A percentile compares a stretch with the other conserved stretches of the same genome.
Conservation (phyloP, 2,888 invertebrate species). For the Rhodophaea formosa region DNA sequence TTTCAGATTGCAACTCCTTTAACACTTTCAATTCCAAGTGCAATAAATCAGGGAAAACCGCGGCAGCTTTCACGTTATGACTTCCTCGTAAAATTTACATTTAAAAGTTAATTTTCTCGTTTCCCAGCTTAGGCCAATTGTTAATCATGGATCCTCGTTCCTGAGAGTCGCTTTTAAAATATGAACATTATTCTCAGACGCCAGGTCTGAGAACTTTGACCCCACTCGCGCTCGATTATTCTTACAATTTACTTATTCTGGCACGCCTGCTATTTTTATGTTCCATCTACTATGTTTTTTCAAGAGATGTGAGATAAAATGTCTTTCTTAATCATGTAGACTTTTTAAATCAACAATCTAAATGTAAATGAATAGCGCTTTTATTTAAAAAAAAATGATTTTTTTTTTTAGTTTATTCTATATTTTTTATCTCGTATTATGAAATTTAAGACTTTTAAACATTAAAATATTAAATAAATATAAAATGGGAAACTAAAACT, state of each 20-base stretch:
- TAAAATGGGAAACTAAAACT: too few species aligned
- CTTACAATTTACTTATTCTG: background rate
- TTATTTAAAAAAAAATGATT: too few species aligned
- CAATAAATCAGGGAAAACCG: slow-evolving; percentile 78
- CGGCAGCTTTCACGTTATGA: slow-evolving; percentile 79
- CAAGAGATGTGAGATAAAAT: too few species aligned
- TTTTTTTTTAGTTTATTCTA: too few species aligned
- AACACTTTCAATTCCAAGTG: slow-evolving; percentile 78
- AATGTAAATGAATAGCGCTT: too few species aligned
- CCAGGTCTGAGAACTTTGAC: slow-evolving; percentile 26
- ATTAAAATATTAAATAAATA: too few species aligned
- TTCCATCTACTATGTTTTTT: too few species aligned
- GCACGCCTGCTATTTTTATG: too few species aligned
- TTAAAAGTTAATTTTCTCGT: slow-evolving; percentile 79
- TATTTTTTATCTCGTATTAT: too few species aligned
- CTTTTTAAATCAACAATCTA: too few species aligned
- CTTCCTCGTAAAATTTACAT: slow-evolving; percentile 80
- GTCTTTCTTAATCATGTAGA: too few species aligned
- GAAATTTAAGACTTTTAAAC: too few species aligned
- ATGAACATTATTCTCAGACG: slow-evolving; percentile 51
- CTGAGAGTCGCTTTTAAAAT: slow-evolving; percentile 53
- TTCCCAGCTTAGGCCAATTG: slow-evolving; percentile 69
- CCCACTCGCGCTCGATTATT: slow-evolving; percentile 6
- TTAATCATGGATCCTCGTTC: slow-evolving; percentile 66
- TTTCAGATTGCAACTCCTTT: slow-evolving; percentile 79